Conservation (phyloP, 2,888 invertebrate genomes). For the Tetranychus piercei region DNA sequence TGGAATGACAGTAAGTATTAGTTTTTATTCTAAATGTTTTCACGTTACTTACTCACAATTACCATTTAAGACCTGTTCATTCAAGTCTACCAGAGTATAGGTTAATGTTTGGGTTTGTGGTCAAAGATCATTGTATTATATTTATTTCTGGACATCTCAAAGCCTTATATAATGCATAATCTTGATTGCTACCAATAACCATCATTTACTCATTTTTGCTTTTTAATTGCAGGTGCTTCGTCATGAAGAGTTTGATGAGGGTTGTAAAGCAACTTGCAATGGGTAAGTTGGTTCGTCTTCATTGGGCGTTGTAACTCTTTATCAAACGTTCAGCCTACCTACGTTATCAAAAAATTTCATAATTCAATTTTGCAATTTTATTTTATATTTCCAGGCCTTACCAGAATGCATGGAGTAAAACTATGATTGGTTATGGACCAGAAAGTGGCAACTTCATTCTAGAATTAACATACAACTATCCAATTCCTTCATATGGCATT, state of each 20-base stretch:
- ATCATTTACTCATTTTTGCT: too few species aligned
- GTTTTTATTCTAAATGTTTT: not conserved
- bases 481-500: constrained; percentile 56
- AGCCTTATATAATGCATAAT: too few species aligned
- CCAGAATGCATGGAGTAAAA: constrained; percentile 94
- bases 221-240: constrained; percentile 49
- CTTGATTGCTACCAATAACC: too few species aligned
- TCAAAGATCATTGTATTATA: not conserved
- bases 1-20: constrained; percentile 70
- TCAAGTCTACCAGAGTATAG: not conserved
- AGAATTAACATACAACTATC: constrained; percentile 93
- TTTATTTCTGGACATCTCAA: not conserved
- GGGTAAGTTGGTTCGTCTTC: constrained; percentile 39
- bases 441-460: constrained; percentile 87
- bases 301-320: not conserved
- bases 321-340: not conserved
- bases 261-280: constrained; percentile 91
- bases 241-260: constrained; percentile 91
- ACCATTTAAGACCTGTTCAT: not conserved
- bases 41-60: not conserved
- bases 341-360: too few species aligned
- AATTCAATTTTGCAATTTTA: too few species aligned
- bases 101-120: not conserved
- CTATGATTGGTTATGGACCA: constrained; percentile 93
- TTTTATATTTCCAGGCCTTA: constrained; percentile 52